Conservation (phyloP, 2,888 invertebrate genomes). For the Eledone cirrhosa region DNA sequence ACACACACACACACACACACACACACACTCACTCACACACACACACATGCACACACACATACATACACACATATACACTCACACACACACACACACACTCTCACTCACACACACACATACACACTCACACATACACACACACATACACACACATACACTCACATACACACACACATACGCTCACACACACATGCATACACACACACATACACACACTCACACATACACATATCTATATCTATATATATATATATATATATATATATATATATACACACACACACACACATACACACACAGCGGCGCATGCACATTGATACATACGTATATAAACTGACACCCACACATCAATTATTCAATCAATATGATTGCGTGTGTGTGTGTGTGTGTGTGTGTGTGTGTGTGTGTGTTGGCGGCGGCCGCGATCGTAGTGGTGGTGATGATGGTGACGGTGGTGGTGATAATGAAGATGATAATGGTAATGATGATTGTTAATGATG, state of each 20-base stretch:
- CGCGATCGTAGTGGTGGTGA: no score
- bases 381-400: no score
- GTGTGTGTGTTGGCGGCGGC: no score
- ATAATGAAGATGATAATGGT: no score
- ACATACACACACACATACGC: not conserved
- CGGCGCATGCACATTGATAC: no score
- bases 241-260: not conserved
- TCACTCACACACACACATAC: not conserved
- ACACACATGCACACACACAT: not conserved
- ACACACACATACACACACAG: no score
- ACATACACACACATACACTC: not conserved
- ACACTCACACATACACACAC: not conserved
- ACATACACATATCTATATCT: not conserved
- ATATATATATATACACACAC: no score
- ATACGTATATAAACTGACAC: no score
- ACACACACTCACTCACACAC: not conserved
- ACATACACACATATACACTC: not conserved
- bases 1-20: not conserved
- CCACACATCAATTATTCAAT: no score
- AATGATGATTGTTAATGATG: no score
- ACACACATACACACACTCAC: not conserved
- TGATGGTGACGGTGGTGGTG: no score
- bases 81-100: not conserved
- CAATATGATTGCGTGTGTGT: no score
- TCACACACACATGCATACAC: not conserved